phyloP scores from a whole-genome alignment of 2,113 vertebrate genomes.

The Charadrius vociferus region DNA sequence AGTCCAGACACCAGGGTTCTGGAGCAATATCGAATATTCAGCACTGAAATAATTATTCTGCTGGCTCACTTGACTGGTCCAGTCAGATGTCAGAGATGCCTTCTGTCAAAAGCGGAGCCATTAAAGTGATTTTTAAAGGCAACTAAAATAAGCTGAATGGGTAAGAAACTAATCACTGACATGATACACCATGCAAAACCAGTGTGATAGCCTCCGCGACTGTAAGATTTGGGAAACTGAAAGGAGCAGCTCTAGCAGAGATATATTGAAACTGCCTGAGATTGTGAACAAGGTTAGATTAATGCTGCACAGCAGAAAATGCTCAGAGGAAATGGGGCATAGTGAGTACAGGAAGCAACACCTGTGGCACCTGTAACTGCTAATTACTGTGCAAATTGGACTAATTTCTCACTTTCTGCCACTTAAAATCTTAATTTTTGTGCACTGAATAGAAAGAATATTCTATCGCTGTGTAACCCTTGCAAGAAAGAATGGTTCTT shows the following conservation, averaged over 20 bases:
- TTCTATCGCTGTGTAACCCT: not conserved
- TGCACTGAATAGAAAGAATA: not conserved
- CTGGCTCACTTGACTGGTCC: not conserved
- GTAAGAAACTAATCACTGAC: not conserved
- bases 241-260: not conserved
- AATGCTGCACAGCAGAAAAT: not conserved
- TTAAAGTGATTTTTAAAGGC: not conserved
- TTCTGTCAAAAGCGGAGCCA: not conserved
- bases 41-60: not conserved
- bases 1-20: not conserved
- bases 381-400: not conserved
- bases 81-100: not conserved
- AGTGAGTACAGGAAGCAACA: not conserved
- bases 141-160: not conserved
- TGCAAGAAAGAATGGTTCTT: not conserved
- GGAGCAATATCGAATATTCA: not conserved
- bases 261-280: accelerated
- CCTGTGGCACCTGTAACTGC: not conserved
- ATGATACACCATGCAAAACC: not conserved
- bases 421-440: not conserved
- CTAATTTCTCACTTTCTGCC: not conserved
- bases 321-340: not conserved
- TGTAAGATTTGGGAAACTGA: not conserved
- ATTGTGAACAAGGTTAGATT: not conserved
- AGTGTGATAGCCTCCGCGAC: not conserved